Percentiles rank a stretch among this genome's conserved stretches.
Conservation (phyloP, 2,888 invertebrate genomes). For the Xestia ashworthii region DNA sequence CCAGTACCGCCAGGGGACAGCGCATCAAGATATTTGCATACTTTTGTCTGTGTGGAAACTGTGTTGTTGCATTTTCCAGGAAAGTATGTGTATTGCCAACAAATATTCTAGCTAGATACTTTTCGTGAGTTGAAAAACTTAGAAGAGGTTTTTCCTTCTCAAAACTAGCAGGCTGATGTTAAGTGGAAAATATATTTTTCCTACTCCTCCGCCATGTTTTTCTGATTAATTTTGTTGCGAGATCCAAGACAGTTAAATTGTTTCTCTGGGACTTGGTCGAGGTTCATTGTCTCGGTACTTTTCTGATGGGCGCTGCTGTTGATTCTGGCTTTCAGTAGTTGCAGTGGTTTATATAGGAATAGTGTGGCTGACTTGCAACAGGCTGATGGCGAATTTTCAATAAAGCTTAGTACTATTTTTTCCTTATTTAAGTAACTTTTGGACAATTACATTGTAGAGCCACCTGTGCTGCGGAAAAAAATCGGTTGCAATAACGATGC, state of each 20-base stretch:
- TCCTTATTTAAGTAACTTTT: background rate
- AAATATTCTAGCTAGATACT: background rate
- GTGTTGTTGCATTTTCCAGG: slow-evolving; percentile 9
- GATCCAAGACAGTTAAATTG: no score
- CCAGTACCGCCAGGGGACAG: slow-evolving; percentile 30
- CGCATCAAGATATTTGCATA: slow-evolving; percentile 29
- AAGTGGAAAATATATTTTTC: no score
- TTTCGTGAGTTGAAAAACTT: no score
- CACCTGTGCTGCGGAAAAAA: no score
- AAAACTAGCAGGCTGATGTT: background rate
- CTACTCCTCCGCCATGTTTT: no score
- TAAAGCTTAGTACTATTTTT: no score
- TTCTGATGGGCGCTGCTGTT: background rate
- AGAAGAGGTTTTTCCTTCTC: background rate
- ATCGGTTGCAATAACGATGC: no score
- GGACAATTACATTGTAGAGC: background rate
- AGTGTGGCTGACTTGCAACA: background rate
- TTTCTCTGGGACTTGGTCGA: no score
- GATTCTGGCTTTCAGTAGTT: background rate
- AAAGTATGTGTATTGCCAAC: background rate
- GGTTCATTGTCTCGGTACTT: background rate
- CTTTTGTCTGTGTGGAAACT: slow-evolving; percentile 5
- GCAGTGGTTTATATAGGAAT: background rate
- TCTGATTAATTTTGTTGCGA: no score
- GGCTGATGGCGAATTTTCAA: no score